Base-by-base conservation (phyloP, 2,797 vertebrate genomes). In the Melanotaenia boesemani region DNA sequence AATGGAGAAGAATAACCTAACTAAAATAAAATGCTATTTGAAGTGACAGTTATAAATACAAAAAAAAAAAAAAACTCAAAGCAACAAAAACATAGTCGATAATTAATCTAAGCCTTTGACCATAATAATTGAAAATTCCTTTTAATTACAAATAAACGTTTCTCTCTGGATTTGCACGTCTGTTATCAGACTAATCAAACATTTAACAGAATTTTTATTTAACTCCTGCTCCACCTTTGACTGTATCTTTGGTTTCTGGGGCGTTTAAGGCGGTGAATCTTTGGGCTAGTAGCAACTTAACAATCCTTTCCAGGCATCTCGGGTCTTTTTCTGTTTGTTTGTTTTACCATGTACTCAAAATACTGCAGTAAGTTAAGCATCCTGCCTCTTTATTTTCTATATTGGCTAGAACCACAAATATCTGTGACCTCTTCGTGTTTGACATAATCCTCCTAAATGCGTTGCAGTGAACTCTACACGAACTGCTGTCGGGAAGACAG, bases 391-490 rank as follows among this genome's bases (percentile, higher is more conserved):
- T 26, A 6, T 50, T 46, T 28, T 5, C 5, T 32, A 24, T 44
- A 61, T 37, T 41, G 44, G 32, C 74, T 55, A 37, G 63, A 30
- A 60, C 62, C 76, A 74, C 57, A 80, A 72, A 81, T 68, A 76
- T 63, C 73, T 34, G 63, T 77, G 81, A 83, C 77, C 79, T 81
- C 39, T 69, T 41, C 55, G 37, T 18, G 1, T 77, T 84, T 66
- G 46, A 63, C 66, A 50, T 87, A 89, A 91, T 87, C 89, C 81
- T 18, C 75, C 72, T 76, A 77, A 88, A 84, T 65, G 18, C 76
- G 50, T n/a, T 44, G 61, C 66, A 4, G 32, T 86, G 82, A 88
- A 91, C 75, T 86, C 80, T 12, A 0, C 12, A 6, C 79, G 61
- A 87, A 61, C 79, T 28, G 67, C 36, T 24, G 63, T n/a, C 8